Conservation (phyloP, 2,113 vertebrate genomes). For the Rhizomys pruinosus region DNA sequence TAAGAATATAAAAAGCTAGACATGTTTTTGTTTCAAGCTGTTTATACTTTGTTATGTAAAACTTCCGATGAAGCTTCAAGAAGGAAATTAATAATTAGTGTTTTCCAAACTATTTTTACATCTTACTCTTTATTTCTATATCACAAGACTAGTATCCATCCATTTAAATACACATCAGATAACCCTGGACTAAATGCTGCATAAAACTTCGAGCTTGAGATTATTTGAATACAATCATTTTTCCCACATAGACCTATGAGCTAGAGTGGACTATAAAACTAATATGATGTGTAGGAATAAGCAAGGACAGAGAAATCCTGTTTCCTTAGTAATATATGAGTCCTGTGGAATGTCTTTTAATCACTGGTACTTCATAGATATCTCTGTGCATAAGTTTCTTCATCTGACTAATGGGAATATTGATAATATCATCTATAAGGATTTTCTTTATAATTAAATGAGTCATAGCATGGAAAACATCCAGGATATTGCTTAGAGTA, state of each 20-base stretch:
- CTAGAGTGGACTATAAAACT: slow-evolving; percentile 26
- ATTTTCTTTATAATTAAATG: slow-evolving; percentile 54
- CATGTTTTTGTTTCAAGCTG: not conserved
- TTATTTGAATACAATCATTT: slow-evolving; percentile 4
- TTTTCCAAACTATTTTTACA: slow-evolving; percentile 28
- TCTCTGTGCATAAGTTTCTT: not conserved
- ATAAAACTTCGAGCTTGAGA: not conserved
- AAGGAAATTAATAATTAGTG: slow-evolving; percentile 5
- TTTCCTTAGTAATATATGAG: not conserved
- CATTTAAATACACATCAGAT: not conserved
- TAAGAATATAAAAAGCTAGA: not conserved
- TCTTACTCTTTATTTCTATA: not conserved
- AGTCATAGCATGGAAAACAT: slow-evolving; percentile 8
- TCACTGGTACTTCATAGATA: not conserved
- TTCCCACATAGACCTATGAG: not conserved
- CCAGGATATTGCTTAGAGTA: not conserved
- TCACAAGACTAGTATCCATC: not conserved
- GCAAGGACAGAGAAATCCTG: not conserved
- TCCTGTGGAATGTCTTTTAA: slow-evolving; percentile 12
- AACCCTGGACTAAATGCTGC: not conserved
- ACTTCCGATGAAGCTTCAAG: not conserved
- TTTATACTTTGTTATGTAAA: slow-evolving; percentile 35
- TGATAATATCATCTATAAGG: not conserved
- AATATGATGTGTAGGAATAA: not conserved
- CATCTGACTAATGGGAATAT: slow-evolving; percentile 45